Evolutionary conservation across 2,888 invertebrate genomes (phyloP), one percentile per base, ranked within the genome.

Genomic region (Spisula subtruncata): DNA sequence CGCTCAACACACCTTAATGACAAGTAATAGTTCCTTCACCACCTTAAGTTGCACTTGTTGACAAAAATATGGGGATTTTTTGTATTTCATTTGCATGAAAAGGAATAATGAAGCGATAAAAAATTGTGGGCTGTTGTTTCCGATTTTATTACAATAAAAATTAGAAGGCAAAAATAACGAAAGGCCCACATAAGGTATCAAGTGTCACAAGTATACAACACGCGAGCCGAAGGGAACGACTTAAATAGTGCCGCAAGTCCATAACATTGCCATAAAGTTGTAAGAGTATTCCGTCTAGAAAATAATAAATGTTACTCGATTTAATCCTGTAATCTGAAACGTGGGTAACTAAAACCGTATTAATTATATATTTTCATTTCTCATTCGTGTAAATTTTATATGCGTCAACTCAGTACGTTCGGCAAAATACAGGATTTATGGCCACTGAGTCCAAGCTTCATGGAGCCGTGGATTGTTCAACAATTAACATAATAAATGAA

Each of bases 401-500:
- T 81, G 41, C 71, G 46, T 85, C 56, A 85, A 85, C 85, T 32
- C 60, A n/a, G 71, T 46, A 29, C 16, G 32, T 66, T 35, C 35
- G 71, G 81, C 82, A 75, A 81, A 75, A 81, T n/a, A 20, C 35
- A 29, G 18, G 83, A 41, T 85, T 88, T 80, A 84, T 85, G 80
- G 41, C 85, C n/a, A 48, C 2, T n/a, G 35, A n/a, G 54, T 32
- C 54, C 5, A 80, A 51, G 85, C 85, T n/a, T 56, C 79, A 6
- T 79, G 85, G 66, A 82, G 51, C 87, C 84, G 25, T 66, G 83
- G 18, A 56, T 0, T 83, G 79, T 90, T 82, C 83, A 83, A 86
- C 81, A 83, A 84, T 89, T 84, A 87, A 89, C 88, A 91, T 89
- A 81, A 91, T 83, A 75, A 89, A 89, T 91, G 91, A 83, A 89